phyloP scores from a whole-genome alignment of 2,888 invertebrate genomes.

The Baccha elongata region DNA sequence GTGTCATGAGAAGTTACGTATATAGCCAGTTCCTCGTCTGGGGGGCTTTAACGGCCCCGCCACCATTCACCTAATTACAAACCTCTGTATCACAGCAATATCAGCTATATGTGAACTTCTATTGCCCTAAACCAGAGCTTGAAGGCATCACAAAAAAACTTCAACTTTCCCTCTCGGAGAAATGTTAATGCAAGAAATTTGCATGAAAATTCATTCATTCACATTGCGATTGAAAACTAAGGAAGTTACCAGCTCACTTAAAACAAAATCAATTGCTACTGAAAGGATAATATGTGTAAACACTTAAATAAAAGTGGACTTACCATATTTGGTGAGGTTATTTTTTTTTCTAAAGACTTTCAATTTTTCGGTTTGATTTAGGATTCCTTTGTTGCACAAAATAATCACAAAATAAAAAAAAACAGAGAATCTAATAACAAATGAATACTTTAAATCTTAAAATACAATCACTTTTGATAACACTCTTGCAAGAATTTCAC shows the following conservation, averaged over 20 bases:
- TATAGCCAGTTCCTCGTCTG: conserved; percentile 52
- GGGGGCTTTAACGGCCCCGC: neutral
- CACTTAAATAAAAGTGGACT: neutral
- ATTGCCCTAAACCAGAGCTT: conserved; percentile 52
- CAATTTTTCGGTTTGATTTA: conserved; percentile 47
- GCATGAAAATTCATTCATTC: no score
- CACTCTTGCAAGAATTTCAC: conserved; percentile 36
- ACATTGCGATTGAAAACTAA: conserved; percentile 45
- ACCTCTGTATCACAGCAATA: neutral
- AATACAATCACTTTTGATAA: conserved; percentile 36
- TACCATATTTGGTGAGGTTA: conserved; percentile 65
- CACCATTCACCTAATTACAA: neutral
- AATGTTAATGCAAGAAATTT: conserved; percentile 50
- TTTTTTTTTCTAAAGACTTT: conserved; percentile 41
- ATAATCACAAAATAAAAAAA: neutral
- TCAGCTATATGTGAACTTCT: conserved; percentile 21
- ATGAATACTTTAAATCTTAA: neutral
- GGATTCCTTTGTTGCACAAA: conserved; percentile 63
- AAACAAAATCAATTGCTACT: conserved; percentile 29
- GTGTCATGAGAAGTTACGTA: conserved; percentile 56
- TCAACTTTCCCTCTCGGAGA: conserved; percentile 50
- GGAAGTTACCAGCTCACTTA: conserved; percentile 54
- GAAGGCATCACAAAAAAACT: conserved; percentile 2
- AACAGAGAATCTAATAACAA: neutral
- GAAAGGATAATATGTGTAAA: no score